These are phyloP conservation scores for Zelostemma sp. DNA, from an alignment of 1,140 invertebrate species.

Conservation along the genomic window DNA sequence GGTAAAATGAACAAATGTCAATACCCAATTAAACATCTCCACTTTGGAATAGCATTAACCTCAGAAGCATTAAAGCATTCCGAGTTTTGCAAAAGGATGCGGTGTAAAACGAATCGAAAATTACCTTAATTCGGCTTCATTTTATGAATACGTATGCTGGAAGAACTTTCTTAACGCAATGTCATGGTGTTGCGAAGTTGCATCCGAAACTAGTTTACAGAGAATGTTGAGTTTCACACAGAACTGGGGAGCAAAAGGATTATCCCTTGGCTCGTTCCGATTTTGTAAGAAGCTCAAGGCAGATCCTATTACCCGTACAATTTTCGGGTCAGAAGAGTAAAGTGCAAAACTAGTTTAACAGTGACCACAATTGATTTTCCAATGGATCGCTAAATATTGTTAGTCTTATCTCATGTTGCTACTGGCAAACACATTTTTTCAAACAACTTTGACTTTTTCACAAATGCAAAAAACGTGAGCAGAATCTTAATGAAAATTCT, in stretches of 20 bases:
- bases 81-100: no score
- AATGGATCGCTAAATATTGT: no score
- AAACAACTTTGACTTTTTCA: no score
- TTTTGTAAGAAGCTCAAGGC: constrained; percentile 44
- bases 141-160: neutral
- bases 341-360: neutral
- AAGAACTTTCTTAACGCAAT: neutral
- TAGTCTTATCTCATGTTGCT: no score
- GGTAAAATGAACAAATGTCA: no score
- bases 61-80: no score
- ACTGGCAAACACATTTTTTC: no score
- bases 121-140: neutral
- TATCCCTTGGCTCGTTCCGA: constrained; percentile 42
- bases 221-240: constrained; percentile 34
- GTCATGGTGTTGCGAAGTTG: neutral
- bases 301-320: constrained; percentile 49
- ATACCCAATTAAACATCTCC: no score
- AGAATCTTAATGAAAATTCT: constrained; percentile 10
- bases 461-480: no score
- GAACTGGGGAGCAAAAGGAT: constrained; percentile 48
- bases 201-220: constrained; percentile 1
- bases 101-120: neutral
- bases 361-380: neutral
- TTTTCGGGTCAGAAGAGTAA: neutral
- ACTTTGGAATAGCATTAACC: no score